phyloP scores from a whole-genome alignment of 2,888 invertebrate species.

The Andrena chrysosceles region DNA sequence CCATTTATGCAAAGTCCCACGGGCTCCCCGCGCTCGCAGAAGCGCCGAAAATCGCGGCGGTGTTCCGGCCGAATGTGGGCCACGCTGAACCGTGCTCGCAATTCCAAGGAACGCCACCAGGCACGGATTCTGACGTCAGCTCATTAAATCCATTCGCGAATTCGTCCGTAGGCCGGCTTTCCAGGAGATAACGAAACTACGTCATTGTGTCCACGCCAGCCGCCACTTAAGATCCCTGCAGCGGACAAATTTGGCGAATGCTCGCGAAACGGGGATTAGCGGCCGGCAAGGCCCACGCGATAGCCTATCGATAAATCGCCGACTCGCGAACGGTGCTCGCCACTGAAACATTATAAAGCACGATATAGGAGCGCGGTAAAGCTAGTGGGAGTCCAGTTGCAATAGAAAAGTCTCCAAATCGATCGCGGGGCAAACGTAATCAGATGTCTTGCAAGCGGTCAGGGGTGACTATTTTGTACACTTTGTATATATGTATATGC shows the following conservation, averaged over 20 bases:
- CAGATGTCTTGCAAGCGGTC: too few relatives aligned
- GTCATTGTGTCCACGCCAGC: slow-evolving; percentile 28
- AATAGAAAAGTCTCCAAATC: too few relatives aligned
- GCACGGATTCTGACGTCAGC: slow-evolving; percentile 51
- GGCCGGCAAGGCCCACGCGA: not conserved
- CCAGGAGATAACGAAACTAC: slow-evolving; percentile 47
- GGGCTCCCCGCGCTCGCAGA: not conserved
- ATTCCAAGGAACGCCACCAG: slow-evolving; percentile 28
- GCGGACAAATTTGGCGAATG: slow-evolving; percentile 16
- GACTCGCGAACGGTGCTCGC: not conserved
- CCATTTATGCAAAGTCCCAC: not conserved
- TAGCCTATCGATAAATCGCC: slow-evolving; percentile 24
- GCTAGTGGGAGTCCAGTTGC: too few relatives aligned
- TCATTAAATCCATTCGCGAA: slow-evolving; percentile 49
- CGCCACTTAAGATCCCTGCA: not conserved
- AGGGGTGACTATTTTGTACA: too few relatives aligned
- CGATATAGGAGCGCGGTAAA: too few relatives aligned
- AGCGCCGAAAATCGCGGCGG: slow-evolving; percentile 8
- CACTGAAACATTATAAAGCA: not conserved
- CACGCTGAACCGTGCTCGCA: slow-evolving; percentile 13
- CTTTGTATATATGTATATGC: too few relatives aligned
- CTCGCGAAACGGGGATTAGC: slow-evolving; percentile 37
- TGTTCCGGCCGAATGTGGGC: slow-evolving; percentile 35
- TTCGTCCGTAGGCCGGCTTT: slow-evolving; percentile 32
- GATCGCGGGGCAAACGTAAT: too few relatives aligned